Percentiles rank a stretch among this genome's conserved stretches.
Conservation (phyloP, 1,140 invertebrate genomes). For the Heliconius hermathena region DNA sequence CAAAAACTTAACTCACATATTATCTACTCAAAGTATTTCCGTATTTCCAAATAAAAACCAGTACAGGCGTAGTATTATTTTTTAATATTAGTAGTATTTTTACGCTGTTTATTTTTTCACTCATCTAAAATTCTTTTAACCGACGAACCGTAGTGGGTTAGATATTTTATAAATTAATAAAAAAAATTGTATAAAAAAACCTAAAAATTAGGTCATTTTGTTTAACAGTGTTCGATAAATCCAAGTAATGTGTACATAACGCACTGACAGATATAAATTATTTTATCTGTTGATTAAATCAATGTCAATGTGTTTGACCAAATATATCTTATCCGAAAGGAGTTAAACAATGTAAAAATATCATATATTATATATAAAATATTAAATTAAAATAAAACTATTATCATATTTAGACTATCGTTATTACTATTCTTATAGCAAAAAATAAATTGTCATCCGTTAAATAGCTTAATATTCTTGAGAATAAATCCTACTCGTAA, state of each 20-base stretch:
- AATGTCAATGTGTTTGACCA: not conserved
- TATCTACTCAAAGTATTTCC: too few species aligned
- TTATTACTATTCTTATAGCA: not conserved
- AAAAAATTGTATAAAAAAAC: not conserved
- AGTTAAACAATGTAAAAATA: not conserved
- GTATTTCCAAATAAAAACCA: too few species aligned
- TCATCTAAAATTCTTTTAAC: too few species aligned
- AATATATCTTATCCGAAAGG: not conserved
- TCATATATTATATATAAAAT: not conserved
- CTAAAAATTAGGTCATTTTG: not conserved
- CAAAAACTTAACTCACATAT: too few species aligned
- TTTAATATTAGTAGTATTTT: too few species aligned
- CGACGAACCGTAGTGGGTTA: too few species aligned
- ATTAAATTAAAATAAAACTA: not conserved
- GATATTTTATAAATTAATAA: too few species aligned
- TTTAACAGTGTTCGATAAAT: not conserved
- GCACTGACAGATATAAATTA: not conserved
- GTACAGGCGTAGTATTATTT: too few species aligned
- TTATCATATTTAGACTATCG: not conserved
- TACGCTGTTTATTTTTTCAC: too few species aligned
- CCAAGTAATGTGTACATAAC: not conserved
- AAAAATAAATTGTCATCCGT: not conserved
- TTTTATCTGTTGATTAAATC: not conserved
- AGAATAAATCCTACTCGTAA: not conserved
- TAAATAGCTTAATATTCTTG: not conserved